Evolutionary conservation across 2,113 vertebrate genomes (phyloP).

Genomic region (human): GRCh38 chr21:41851001-41851500

Average conservation of each 20-base stretch:
- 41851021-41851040: not conserved
- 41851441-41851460: not conserved
- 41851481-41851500: fast-evolving
- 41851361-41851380: fast-evolving
- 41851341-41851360: fast-evolving
- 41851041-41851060: not conserved
- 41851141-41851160: fast-evolving
- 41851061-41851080: not conserved
- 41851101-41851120: fast-evolving
- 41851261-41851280: fast-evolving
- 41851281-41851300: fast-evolving
- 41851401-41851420: not conserved
- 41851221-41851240: not conserved
- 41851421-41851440: not conserved
- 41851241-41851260: fast-evolving
- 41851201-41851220: not conserved
- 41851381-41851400: fast-evolving
- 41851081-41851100: not conserved
- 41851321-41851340: fast-evolving
- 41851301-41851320: not conserved
- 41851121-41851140: not conserved
- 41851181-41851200: fast-evolving
- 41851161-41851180: fast-evolving
- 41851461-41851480: not conserved
- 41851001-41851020: too few species aligned